Percentiles rank a stretch among this genome's conserved stretches.
Conservation (phyloP, 2,113 vertebrate species). For the Tupaia chinensis region DNA sequence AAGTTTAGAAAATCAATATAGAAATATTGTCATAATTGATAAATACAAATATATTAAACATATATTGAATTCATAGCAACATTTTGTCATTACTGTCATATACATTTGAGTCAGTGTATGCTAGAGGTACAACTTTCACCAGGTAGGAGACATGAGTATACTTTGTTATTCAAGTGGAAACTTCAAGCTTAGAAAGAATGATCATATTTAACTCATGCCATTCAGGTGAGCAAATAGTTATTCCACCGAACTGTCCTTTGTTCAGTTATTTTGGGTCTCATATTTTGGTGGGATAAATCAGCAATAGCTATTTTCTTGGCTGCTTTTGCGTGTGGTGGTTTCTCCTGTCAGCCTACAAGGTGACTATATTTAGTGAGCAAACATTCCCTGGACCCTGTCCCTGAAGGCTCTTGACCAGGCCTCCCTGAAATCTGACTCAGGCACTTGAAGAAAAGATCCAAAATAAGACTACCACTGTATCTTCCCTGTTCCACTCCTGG, state of each 20-base stretch:
- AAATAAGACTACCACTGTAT: background rate
- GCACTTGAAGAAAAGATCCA: background rate
- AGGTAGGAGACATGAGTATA: accelerated
- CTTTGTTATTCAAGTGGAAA: background rate
- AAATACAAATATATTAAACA: background rate
- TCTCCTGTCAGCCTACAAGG: background rate
- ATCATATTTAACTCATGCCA: background rate
- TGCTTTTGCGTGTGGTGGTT: background rate
- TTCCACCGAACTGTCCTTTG: background rate
- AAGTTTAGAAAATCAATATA: background rate
- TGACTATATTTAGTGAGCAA: background rate
- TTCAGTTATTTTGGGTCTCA: background rate
- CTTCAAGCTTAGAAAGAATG: background rate
- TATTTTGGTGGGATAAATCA: background rate
- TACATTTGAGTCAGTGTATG: background rate
- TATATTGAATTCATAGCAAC: background rate
- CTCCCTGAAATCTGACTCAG: background rate
- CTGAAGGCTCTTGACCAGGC: background rate
- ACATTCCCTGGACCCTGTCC: background rate
- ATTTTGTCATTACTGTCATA: background rate
- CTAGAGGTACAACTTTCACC: background rate
- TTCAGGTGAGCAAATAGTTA: background rate
- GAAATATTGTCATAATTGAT: background rate
- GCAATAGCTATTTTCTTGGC: background rate
- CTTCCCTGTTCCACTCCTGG: background rate